phyloP scores from a whole-genome alignment of 2,888 invertebrate species.

The Eupithecia subfuscata region DNA sequence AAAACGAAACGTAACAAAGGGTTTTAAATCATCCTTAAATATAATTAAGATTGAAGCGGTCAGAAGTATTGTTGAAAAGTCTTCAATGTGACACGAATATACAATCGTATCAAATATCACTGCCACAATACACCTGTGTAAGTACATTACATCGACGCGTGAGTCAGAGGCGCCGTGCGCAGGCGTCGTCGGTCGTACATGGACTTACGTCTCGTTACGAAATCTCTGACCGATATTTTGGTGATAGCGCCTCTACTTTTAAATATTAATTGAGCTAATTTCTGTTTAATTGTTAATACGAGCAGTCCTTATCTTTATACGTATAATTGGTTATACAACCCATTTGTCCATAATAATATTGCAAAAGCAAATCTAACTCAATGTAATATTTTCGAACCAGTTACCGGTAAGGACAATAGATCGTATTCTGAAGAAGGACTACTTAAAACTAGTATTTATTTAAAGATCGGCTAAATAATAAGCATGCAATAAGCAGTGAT shows the following conservation, averaged over 20 bases:
- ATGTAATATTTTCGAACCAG: too few relatives aligned
- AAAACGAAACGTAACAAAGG: background rate
- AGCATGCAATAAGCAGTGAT: too few relatives aligned
- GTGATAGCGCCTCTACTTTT: background rate
- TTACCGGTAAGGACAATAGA: too few relatives aligned
- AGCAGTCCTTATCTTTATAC: too few relatives aligned
- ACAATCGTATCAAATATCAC: background rate
- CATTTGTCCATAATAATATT: too few relatives aligned
- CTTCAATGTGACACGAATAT: background rate
- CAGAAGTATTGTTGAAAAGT: background rate
- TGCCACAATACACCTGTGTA: conserved; percentile 28
- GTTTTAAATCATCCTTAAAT: background rate
- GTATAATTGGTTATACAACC: too few relatives aligned
- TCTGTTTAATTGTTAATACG: background rate
- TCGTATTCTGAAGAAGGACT: too few relatives aligned
- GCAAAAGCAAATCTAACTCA: too few relatives aligned
- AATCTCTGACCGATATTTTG: conserved; percentile 30
- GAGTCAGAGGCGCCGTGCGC: conserved; percentile 32
- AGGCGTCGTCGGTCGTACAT: conserved; percentile 26
- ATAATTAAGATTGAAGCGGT: background rate
- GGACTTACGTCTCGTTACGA: conserved; percentile 28
- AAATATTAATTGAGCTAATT: background rate
- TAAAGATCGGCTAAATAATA: too few relatives aligned
- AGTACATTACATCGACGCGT: conserved; percentile 16
- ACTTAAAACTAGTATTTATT: too few relatives aligned